Evolutionary conservation across 2,113 vertebrate species (phyloP), one percentile per base, ranked within the genome.

Genomic region (Oriolus oriolus): DNA sequence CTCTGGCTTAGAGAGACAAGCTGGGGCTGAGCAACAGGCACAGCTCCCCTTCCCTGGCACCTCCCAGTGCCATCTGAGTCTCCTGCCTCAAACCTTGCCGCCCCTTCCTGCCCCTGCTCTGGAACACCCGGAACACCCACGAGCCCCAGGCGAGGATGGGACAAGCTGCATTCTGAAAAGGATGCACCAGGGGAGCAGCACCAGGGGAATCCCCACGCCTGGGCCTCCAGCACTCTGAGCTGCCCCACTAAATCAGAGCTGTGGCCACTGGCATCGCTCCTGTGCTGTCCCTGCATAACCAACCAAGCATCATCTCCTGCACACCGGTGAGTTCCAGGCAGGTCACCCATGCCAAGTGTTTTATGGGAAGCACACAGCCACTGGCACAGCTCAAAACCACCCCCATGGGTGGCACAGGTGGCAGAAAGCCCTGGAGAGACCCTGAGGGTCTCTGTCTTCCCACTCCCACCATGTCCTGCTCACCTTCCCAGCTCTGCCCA

Each of bases 81-180:
- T 56, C 33, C 33, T 5, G 27, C 61, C 45, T 28, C 20, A 8
- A 13, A 31, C 28, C 33, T 24, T 3, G 9, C 37, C 35, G 9
- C 11, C 10, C 5, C 5, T 39, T 50, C 61, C 30, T 1, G 0
- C n/a, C 31, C 63, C 44, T 31, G 49, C 68, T 56, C 41, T 10
- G 1, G 24, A 16, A 52, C 22, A 7, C 11, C 19, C 2, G 0
- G 22, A 28, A 18, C 18, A 13, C 3, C 1, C 31, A 2, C 0
- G 2, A 78, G n/a, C 22, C 41, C 41, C 2, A 1, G 60, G 44
- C 49, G 60, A 41, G 50, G 50, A 21, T 1, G 21, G 37, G 13
- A 28, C 13, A 7, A 13, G 6, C 9, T 2, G 1, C 13, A 22
- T 3, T 11, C 68, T 39, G 26, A 5, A 31, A 39, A 35, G 50